Percentiles rank a stretch among this genome's conserved stretches.
Conservation (phyloP, 2,888 invertebrate genomes). For the Cetonia aurata region DNA sequence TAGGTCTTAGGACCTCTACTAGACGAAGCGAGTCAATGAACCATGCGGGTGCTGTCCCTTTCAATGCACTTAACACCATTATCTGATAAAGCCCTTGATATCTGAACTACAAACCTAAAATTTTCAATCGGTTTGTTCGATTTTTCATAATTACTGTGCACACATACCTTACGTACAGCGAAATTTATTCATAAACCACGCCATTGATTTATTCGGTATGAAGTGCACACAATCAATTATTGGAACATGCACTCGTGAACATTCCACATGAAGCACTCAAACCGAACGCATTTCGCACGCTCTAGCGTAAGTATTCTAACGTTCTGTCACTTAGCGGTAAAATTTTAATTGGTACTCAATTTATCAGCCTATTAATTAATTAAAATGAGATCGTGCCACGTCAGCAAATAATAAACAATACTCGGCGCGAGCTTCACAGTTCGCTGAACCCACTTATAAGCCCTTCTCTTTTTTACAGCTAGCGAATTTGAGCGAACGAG, state of each 20-base stretch:
- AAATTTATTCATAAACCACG: too few relatives aligned
- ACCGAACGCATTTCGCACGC: not conserved
- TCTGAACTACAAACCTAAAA: too few relatives aligned
- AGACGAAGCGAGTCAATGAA: too few relatives aligned
- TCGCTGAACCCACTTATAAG: not conserved
- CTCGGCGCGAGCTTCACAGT: not conserved
- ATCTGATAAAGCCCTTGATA: too few relatives aligned
- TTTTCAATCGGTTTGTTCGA: too few relatives aligned
- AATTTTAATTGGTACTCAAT: conserved; percentile 25
- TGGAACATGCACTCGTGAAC: not conserved
- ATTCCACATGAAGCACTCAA: not conserved
- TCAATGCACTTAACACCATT: too few relatives aligned
- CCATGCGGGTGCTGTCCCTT: too few relatives aligned
- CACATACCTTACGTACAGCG: too few relatives aligned
- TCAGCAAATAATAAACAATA: conserved; percentile 21
- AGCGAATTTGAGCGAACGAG: not conserved
- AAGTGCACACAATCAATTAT: not conserved
- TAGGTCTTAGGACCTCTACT: too few relatives aligned
- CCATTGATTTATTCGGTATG: not conserved
- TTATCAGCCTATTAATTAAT: conserved; percentile 14
- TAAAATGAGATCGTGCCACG: conserved; percentile 5
- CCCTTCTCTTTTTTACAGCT: not conserved
- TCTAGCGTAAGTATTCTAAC: conserved; percentile 3
- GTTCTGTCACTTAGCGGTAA: conserved; percentile 10
- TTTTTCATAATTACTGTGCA: too few relatives aligned